Conservation (phyloP, 2,797 vertebrate species). For the Rousettus madagascariensis region DNA sequence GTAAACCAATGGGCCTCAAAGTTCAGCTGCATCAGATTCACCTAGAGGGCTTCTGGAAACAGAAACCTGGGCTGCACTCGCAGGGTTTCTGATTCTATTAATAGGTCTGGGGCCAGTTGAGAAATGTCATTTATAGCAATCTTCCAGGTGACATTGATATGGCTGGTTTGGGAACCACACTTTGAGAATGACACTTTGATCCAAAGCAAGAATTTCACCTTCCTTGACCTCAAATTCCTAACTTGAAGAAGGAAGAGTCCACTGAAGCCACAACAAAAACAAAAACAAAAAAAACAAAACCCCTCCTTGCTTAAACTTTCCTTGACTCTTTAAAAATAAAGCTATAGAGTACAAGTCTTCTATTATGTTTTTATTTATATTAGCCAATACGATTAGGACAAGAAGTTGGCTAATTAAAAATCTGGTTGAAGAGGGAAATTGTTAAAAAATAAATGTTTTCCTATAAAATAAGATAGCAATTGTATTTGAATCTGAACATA, state of each 20-base stretch:
- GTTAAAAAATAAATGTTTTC: neutral
- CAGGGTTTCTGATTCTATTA: neutral
- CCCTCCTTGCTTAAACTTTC: neutral
- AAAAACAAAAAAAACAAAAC: no score
- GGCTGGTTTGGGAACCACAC: neutral
- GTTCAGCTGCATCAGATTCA: neutral
- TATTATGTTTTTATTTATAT: neutral
- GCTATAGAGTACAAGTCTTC: neutral
- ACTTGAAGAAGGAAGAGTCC: neutral
- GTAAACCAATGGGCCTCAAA: neutral
- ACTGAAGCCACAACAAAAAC: neutral
- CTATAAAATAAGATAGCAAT: neutral
- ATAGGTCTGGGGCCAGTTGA: neutral
- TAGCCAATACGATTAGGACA: neutral
- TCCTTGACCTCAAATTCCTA: neutral
- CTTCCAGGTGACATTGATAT: neutral
- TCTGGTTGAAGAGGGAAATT: neutral
- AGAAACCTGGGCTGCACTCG: no score
- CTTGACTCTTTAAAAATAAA: neutral
- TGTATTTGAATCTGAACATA: neutral
- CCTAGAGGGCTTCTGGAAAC: neutral
- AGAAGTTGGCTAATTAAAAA: conserved; percentile 15
- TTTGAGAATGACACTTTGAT: neutral
- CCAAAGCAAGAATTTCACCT: neutral
- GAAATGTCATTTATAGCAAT: neutral